phyloP scores from a whole-genome alignment of 35 echinoderm and acorn worm species.

The Heliocidaris tuberculata region DNA sequence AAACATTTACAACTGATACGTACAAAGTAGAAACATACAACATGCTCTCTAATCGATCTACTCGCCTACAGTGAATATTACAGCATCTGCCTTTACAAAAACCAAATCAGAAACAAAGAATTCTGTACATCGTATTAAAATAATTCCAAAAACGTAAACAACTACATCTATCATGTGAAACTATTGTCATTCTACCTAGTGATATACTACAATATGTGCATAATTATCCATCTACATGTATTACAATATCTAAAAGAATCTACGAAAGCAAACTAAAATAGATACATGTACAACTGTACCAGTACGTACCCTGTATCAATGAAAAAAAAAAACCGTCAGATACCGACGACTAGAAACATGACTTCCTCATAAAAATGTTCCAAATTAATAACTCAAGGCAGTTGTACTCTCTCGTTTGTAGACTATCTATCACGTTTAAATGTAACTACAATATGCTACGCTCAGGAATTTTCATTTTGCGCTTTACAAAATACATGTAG shows the following conservation, averaged over 20 bases:
- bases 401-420: not conserved
- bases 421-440: not conserved
- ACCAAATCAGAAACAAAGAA: not conserved
- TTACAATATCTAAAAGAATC: not conserved
- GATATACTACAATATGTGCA: not conserved
- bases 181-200: not conserved
- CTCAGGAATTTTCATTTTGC: not conserved
- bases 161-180: not conserved
- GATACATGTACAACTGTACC: conserved; percentile 30
- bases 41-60: not conserved
- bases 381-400: not conserved
- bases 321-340: conserved; percentile 13
- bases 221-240: not conserved
- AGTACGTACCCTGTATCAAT: conserved; percentile 35
- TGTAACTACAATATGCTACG: not conserved
- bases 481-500: not conserved
- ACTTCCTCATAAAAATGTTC: not conserved
- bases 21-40: not conserved
- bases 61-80: not conserved
- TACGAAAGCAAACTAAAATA: conserved; percentile 2
- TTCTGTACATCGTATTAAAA: not conserved
- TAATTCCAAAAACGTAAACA: not conserved
- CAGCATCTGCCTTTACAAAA: not conserved
- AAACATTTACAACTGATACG: conserved; percentile 34
- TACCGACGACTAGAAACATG: not conserved